Conservation (phyloP, 2,797 vertebrate species). For the Poeciliopsis infans region DNA sequence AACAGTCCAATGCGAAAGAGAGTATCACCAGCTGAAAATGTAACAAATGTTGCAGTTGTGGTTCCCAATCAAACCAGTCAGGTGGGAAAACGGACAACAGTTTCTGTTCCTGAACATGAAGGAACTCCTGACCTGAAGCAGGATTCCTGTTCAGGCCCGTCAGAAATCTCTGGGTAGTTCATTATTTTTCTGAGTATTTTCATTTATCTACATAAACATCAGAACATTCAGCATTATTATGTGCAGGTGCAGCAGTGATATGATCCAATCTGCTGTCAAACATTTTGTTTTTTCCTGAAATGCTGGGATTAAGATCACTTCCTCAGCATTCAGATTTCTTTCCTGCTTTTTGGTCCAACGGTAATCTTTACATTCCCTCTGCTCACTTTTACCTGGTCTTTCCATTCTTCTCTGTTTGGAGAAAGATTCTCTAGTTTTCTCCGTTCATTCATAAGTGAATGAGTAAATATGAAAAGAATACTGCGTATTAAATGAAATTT, state of each 20-base stretch:
- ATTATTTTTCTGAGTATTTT: not conserved
- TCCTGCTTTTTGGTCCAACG: not conserved
- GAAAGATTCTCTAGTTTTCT: not conserved
- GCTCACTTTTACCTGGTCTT: not conserved
- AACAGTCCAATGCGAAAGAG: not conserved
- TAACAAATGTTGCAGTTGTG: not conserved
- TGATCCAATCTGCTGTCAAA: not conserved
- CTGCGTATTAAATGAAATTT: too few relatives aligned
- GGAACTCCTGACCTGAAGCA: not conserved
- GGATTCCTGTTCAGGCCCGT: not conserved
- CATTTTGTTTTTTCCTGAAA: not conserved
- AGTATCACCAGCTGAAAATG: too few relatives aligned
- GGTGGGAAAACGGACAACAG: not conserved
- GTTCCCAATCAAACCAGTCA: not conserved
- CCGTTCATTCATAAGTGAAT: not conserved
- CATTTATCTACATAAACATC: not conserved
- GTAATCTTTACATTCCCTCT: not conserved
- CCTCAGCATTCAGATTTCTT: not conserved
- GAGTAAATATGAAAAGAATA: not conserved
- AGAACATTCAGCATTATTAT: not conserved
- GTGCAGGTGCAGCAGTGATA: not conserved
- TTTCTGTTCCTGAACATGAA: not conserved
- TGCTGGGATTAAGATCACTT: not conserved
- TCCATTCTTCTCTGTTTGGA: not conserved
- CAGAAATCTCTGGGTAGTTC: not conserved